These are phyloP conservation scores for Heliconius nattereri DNA, from an alignment of 1,140 invertebrate genomes.

Conservation along the genomic window DNA sequence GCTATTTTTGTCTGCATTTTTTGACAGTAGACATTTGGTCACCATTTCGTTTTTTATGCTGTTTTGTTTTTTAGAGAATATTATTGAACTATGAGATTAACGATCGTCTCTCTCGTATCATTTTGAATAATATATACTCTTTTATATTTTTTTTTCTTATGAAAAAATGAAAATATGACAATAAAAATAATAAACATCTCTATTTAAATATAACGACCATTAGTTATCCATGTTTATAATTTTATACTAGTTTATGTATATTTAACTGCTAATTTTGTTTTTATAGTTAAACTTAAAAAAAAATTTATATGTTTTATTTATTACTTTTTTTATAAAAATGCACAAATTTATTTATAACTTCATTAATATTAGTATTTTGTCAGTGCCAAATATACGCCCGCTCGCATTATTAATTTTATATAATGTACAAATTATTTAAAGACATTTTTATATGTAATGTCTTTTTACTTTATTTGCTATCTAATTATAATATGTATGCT, in stretches of 20 bases:
- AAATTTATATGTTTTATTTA: neutral
- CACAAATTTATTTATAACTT: neutral
- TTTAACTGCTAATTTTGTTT: too few relatives aligned
- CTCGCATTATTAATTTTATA: slow-evolving; percentile 11
- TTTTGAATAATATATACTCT: neutral
- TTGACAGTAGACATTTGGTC: slow-evolving; percentile 2
- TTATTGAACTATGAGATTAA: neutral
- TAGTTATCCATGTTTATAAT: neutral
- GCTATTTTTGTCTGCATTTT: neutral
- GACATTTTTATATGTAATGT: neutral
- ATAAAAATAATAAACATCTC: neutral
- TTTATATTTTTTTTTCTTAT: neutral
- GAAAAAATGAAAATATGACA: neutral
- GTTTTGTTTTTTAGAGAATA: neutral
- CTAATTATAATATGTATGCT: neutral
- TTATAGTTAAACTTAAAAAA: neutral
- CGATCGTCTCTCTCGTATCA: neutral
- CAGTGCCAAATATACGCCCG: slow-evolving; percentile 18
- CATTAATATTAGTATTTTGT: neutral
- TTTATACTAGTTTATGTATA: neutral
- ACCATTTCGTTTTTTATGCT: neutral
- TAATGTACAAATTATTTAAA: slow-evolving; percentile 23
- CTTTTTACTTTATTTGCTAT: neutral
- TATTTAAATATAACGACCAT: neutral
- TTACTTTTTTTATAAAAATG: neutral